Evolutionary conservation across 2,888 invertebrate species (phyloP).

Genomic region (Ormyrus rosae): DNA sequence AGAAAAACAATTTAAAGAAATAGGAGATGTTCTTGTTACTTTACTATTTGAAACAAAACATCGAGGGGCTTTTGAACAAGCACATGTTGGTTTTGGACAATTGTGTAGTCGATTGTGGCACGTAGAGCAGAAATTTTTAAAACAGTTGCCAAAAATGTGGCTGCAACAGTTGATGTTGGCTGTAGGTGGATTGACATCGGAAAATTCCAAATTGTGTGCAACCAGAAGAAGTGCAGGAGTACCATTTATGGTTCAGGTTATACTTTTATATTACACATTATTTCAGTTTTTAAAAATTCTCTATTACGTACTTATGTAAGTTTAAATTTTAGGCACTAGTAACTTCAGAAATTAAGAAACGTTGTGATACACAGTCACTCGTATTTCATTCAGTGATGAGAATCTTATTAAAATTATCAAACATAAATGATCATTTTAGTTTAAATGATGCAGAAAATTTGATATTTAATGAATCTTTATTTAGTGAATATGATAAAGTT

Average conservation of each 20-base stretch:
- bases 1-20: constrained; percentile 75
- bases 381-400: constrained; percentile 69
- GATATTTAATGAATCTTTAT: constrained; percentile 63
- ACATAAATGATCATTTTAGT: constrained; percentile 61
- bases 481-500: constrained; percentile 14
- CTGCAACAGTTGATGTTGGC: constrained; percentile 79
- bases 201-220: constrained; percentile 81
- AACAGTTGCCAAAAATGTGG: constrained; percentile 82
- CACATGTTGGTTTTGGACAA: constrained; percentile 90
- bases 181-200: constrained; percentile 77
- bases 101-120: constrained; percentile 84
- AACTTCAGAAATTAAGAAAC: constrained; percentile 83
- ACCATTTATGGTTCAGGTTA: constrained; percentile 92
- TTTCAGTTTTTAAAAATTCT: not conserved
- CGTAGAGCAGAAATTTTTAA: constrained; percentile 71
- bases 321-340: constrained; percentile 82
- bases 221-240: constrained; percentile 96
- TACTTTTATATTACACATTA: constrained; percentile 15
- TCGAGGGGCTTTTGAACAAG: constrained; percentile 98
- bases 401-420: constrained; percentile 67
- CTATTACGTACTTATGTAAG: not conserved
- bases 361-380: constrained; percentile 76
- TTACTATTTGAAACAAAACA: constrained; percentile 89
- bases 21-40: constrained; percentile 83
- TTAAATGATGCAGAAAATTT: constrained; percentile 60